Evolutionary conservation across 2,888 invertebrate genomes (phyloP).

Genomic region (Plusia festucae): DNA sequence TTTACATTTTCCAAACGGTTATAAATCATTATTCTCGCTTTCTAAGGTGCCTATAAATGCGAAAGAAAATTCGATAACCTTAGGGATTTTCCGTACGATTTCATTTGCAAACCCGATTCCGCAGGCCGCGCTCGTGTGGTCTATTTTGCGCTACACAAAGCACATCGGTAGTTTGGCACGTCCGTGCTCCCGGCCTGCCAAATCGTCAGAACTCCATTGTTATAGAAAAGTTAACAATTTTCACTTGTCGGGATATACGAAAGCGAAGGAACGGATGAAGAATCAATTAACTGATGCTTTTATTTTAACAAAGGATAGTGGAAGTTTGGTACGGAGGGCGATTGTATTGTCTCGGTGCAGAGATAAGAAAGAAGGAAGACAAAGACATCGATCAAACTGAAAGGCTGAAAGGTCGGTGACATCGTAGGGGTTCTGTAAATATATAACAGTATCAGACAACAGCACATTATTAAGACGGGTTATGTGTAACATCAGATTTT

Average conservation of each 20-base stretch:
- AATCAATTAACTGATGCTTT: constrained; percentile 64
- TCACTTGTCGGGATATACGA: constrained; percentile 68
- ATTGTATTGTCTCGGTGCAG: constrained; percentile 60
- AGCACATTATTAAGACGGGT: constrained; percentile 38
- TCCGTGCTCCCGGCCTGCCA: constrained; percentile 64
- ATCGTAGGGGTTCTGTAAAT: constrained; percentile 57
- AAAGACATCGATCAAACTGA: constrained; percentile 74
- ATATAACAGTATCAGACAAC: constrained; percentile 52
- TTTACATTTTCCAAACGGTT: constrained; percentile 38
- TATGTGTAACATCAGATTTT: constrained; percentile 25
- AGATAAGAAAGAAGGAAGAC: constrained; percentile 67
- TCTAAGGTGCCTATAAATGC: constrained; percentile 25
- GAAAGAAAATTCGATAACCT: constrained; percentile 46
- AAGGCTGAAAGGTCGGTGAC: constrained; percentile 67
- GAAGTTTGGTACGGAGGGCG: constrained; percentile 64
- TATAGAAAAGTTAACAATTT: constrained; percentile 71
- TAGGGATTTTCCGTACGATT: constrained; percentile 61
- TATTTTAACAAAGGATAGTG: constrained; percentile 65
- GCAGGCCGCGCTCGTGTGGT: constrained; percentile 58
- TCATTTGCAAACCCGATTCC: constrained; percentile 55
- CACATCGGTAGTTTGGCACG: constrained; percentile 77
- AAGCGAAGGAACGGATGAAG: constrained; percentile 57
- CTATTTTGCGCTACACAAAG: constrained; percentile 73
- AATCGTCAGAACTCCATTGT: constrained; percentile 72
- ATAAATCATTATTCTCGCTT: constrained; percentile 42